Evolutionary conservation across 1,140 invertebrate genomes (phyloP).

Genomic region (Pseudomyrmex pallidus): DNA sequence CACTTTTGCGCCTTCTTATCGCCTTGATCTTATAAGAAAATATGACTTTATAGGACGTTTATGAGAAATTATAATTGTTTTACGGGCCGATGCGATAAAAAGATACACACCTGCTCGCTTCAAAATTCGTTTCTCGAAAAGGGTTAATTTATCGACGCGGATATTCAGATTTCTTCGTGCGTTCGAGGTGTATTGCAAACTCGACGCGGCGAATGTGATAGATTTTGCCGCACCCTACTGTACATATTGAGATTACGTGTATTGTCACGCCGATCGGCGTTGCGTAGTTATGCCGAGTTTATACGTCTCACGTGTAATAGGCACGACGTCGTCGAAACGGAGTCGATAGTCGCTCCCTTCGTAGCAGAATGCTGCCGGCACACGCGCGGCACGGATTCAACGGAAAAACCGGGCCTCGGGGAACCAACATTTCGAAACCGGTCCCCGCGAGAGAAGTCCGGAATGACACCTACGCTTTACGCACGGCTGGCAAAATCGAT

Average conservation of each 20-base stretch:
- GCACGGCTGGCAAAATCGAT: conserved; percentile 55
- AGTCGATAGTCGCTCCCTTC: conserved; percentile 39
- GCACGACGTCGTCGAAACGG: conserved; percentile 35
- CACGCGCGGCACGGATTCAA: conserved; percentile 36
- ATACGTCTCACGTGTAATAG: conserved; percentile 45
- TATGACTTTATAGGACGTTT: neutral
- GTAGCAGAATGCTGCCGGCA: conserved; percentile 27
- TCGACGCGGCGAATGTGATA: conserved; percentile 25
- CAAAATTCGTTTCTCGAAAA: neutral
- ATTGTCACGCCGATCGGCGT: conserved; percentile 43
- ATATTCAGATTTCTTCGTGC: neutral
- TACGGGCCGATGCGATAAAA: conserved; percentile 4
- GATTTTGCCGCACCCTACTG: conserved; percentile 40
- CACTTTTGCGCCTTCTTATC: neutral
- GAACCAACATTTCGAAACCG: conserved; percentile 69
- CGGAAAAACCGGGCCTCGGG: conserved; percentile 40
- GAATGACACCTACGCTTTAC: conserved; percentile 68
- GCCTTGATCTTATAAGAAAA: conserved; percentile 1
- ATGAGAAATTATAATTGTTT: conserved; percentile 10
- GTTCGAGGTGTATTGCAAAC: neutral
- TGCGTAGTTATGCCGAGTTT: conserved; percentile 46
- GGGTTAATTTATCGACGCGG: conserved; percentile 1
- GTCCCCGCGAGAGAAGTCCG: conserved; percentile 56
- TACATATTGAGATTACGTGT: conserved; percentile 27
- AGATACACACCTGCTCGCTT: conserved; percentile 1